phyloP scores from a whole-genome alignment of 2,888 invertebrate genomes.

The Cephus rjabovi region DNA sequence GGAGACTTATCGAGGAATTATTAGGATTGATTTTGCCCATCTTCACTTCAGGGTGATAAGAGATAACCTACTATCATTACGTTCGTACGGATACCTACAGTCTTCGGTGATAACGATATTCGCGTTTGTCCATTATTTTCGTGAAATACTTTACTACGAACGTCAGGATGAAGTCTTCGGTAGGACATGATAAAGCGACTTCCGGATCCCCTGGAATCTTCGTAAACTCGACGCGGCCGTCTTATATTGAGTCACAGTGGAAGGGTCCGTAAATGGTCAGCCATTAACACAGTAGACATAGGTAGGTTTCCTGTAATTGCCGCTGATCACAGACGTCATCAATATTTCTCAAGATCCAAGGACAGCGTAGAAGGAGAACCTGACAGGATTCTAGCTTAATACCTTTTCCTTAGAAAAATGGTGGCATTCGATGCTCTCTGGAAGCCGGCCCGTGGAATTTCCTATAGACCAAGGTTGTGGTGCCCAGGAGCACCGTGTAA shows the following conservation, averaged over 20 bases:
- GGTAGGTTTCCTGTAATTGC: conserved; percentile 23
- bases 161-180: background rate
- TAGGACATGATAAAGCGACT: background rate
- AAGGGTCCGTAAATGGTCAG: conserved; percentile 21
- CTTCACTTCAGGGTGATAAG: background rate
- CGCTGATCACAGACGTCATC: conserved; percentile 17
- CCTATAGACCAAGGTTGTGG: background rate
- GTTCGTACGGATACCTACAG: background rate
- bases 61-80: background rate
- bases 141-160: background rate
- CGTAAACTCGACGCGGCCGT: background rate
- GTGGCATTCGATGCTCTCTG: background rate
- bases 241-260: background rate
- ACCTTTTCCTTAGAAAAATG: background rate
- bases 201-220: background rate
- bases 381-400: background rate
- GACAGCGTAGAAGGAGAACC: background rate
- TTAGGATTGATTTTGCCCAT: conserved; percentile 27
- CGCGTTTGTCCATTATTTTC: background rate
- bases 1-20: conserved; percentile 28
- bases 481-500: background rate
- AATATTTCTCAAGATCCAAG: background rate
- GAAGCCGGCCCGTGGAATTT: background rate
- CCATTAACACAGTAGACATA: conserved; percentile 19
- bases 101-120: background rate